phyloP scores from a whole-genome alignment of 2,113 vertebrate species.

The Thermophis baileyi region DNA sequence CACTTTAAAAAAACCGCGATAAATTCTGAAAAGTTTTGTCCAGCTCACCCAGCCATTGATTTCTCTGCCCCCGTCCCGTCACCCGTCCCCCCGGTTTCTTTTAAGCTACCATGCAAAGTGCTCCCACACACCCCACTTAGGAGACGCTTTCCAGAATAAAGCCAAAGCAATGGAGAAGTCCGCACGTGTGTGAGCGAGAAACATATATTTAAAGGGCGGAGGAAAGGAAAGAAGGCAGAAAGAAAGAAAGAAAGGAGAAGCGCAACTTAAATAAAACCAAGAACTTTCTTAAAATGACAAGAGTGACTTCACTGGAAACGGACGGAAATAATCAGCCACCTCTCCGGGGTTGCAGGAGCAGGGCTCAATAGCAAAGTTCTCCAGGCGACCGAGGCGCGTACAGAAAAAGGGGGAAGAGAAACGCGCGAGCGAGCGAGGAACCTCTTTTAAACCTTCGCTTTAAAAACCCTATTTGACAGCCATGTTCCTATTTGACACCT shows the following conservation, averaged over 20 bases:
- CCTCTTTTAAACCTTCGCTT: background rate
- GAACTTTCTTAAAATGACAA: background rate
- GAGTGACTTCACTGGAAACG: background rate
- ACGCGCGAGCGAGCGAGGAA: background rate
- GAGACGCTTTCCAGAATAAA: background rate
- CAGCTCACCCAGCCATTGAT: background rate
- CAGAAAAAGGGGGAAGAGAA: background rate
- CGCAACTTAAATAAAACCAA: background rate
- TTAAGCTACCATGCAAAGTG: background rate
- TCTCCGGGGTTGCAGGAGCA: background rate
- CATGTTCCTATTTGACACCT: conserved; percentile 85
- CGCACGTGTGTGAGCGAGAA: conserved; percentile 11
- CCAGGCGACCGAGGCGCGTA: background rate
- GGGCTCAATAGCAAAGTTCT: conserved; percentile 29
- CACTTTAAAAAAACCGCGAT: background rate
- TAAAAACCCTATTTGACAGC: conserved; percentile 81
- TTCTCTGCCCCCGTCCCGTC: background rate
- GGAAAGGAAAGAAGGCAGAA: background rate
- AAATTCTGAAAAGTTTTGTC: background rate
- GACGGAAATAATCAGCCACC: background rate
- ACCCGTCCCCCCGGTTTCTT: background rate
- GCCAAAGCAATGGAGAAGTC: background rate
- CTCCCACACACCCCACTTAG: background rate
- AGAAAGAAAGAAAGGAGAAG: background rate
- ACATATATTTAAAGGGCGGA: background rate